Percentiles rank a stretch among this genome's conserved stretches.
These are phyloP conservation scores for Lethrus apterus DNA, from an alignment of 1,140 invertebrate species.

Conservation along the genomic window DNA sequence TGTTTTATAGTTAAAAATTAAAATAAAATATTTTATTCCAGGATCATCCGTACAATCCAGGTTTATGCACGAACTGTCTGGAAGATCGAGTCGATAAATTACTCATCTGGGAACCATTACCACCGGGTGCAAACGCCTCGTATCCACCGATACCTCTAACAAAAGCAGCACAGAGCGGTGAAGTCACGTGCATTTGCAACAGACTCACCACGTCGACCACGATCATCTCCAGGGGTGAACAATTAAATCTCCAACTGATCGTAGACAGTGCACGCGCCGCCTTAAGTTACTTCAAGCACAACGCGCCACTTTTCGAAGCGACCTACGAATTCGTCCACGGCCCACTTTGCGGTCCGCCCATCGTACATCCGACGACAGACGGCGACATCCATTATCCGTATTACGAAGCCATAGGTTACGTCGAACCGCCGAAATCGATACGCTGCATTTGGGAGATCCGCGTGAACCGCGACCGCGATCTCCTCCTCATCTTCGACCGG, in stretches of 20 bases:
- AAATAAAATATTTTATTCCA: constrained; percentile 40
- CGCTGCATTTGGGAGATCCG: constrained; percentile 83
- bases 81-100: constrained; percentile 76
- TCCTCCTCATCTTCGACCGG: constrained; percentile 80
- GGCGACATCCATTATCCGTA: constrained; percentile 79
- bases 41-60: constrained; percentile 69
- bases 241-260: constrained; percentile 67
- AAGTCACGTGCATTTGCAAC: constrained; percentile 58
- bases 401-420: constrained; percentile 71
- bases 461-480: constrained; percentile 69
- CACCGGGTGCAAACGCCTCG: constrained; percentile 38
- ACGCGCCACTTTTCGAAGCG: constrained; percentile 71
- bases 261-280: constrained; percentile 75
- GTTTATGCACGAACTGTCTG: constrained; percentile 73
- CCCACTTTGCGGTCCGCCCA: constrained; percentile 74
- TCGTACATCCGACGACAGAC: constrained; percentile 66
- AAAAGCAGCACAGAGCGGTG: constrained; percentile 45
- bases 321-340: constrained; percentile 82
- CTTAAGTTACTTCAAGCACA: constrained; percentile 78
- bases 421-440: constrained; percentile 64
- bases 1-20: no score
- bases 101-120: constrained; percentile 63
- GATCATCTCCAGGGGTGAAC: constrained; percentile 68
- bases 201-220: constrained; percentile 50
- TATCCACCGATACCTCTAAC: constrained; percentile 46